Percentiles rank a stretch among this genome's conserved stretches.
Conservation (phyloP, 2,888 invertebrate species). For the Zaprionus obscuricornis region DNA sequence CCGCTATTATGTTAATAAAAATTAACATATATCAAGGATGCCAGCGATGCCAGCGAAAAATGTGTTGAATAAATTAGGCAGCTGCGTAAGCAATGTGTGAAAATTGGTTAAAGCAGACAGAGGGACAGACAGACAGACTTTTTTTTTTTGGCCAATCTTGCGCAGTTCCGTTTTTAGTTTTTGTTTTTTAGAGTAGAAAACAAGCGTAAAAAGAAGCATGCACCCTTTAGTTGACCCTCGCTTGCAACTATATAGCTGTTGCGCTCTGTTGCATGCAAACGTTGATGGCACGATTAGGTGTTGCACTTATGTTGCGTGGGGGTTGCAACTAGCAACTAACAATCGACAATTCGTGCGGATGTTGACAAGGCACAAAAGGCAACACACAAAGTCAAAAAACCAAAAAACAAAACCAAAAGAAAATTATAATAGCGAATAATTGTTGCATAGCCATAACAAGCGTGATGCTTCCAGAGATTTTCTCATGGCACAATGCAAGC, state of each 20-base stretch:
- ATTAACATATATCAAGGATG: slow-evolving; percentile 47
- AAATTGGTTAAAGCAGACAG: slow-evolving; percentile 58
- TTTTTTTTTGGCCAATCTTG: slow-evolving; percentile 62
- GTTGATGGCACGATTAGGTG: slow-evolving; percentile 30
- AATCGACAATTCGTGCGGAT: slow-evolving; percentile 12
- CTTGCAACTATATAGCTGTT: no score
- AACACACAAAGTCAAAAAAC: slow-evolving; percentile 8
- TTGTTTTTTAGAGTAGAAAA: slow-evolving; percentile 25
- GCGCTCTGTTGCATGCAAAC: slow-evolving; percentile 30
- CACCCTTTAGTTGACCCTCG: slow-evolving; percentile 29
- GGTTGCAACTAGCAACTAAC: slow-evolving; percentile 37
- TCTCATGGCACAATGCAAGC: no score
- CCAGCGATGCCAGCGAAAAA: background rate
- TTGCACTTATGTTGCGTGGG: slow-evolving; percentile 38
- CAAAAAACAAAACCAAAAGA: slow-evolving; percentile 14
- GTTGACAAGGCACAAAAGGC: slow-evolving; percentile 31
- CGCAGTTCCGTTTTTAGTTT: slow-evolving; percentile 63
- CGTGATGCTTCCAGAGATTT: slow-evolving; percentile 71
- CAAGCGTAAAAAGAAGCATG: slow-evolving; percentile 46
- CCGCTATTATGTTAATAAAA: slow-evolving; percentile 37
- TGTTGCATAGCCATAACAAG: slow-evolving; percentile 40
- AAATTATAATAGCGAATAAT: slow-evolving; percentile 50
- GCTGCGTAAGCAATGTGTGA: slow-evolving; percentile 64
- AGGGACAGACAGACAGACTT: slow-evolving; percentile 23
- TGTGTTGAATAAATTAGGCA: slow-evolving; percentile 43